A percentile compares a stretch with the other conserved stretches of the same genome.
phyloP scores from a whole-genome alignment of 1,140 invertebrate genomes.

The Drosophila leontia region DNA sequence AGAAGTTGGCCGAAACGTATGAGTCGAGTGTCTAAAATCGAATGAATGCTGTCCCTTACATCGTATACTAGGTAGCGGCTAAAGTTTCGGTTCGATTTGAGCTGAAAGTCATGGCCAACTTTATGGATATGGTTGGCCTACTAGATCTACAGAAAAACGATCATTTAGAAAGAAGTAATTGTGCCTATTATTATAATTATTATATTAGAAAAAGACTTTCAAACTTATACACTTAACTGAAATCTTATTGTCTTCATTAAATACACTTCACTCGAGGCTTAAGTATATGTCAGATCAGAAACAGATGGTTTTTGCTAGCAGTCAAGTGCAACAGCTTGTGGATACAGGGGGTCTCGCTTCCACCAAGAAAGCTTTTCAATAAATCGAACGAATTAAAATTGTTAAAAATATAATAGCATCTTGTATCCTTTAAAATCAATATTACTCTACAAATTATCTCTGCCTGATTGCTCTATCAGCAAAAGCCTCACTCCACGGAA shows the following conservation, averaged over 20 bases:
- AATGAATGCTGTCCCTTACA: slow-evolving; percentile 36
- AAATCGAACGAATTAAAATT: neutral
- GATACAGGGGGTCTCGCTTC: neutral
- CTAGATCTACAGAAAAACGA: neutral
- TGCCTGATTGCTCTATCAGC: neutral
- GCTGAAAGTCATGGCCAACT: slow-evolving; percentile 5
- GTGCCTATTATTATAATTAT: too few relatives aligned
- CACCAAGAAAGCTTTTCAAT: neutral
- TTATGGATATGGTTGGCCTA: slow-evolving; percentile 2
- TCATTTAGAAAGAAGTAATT: neutral
- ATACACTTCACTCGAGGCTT: neutral
- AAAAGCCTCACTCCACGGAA: neutral
- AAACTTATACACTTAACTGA: neutral
- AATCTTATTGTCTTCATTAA: neutral
- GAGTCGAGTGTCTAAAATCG: slow-evolving; percentile 46
- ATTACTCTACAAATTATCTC: neutral
- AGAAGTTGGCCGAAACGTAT: slow-evolving; percentile 60
- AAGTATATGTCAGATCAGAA: neutral
- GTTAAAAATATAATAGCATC: neutral
- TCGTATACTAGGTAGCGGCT: neutral
- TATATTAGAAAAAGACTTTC: neutral
- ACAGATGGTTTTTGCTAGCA: neutral
- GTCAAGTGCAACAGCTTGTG: neutral
- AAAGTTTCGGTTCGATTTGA: neutral
- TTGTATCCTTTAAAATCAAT: neutral